Evolutionary conservation across 2,888 invertebrate genomes (phyloP), one percentile per base, ranked within the genome.

Genomic region (Lasioglossum malachurum): DNA sequence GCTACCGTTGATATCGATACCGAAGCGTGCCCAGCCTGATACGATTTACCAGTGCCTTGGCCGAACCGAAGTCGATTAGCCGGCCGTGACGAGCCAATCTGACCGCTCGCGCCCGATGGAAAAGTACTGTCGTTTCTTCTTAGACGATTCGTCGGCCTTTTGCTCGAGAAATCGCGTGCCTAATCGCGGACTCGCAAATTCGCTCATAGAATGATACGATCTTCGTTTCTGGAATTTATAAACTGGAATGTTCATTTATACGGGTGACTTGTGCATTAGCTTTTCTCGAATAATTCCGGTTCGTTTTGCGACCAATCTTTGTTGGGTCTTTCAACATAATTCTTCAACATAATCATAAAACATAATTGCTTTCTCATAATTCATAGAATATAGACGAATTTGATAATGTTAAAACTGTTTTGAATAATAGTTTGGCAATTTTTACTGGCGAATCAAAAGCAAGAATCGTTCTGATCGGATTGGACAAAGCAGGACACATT

Each of bases 51-150:
- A 8, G 46, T 74, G 67, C 44, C 77, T 83, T 69, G 88, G 72
- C 44, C 82, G 69, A 69, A 53, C 46, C 23, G 72, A 75, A 78
- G 86, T 85, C 69, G 69, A 75, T 84, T 75, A 82, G 78, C 49
- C 78, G 60, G 27, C 27, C 69, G 3, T 53, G 8, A 46, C 44
- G 38, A n/a, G 75, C 44, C 44, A 69, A 23, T 69, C 69, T 38
- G 64, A 14, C 7, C 7, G 31, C 46, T 16, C 46, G 4, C 5
- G 16, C 31, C 27, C 16, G 64, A 19, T 16, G 64, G 64, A 64
- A 31, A 64, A 35, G 19, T 64, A 64, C 19, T 64, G 64, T 31
- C 60, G 60, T 14, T 60, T 14, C 31, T 12, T 27, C 16, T 27
- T 60, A 12, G 60, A 2, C 31, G 31, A 64, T 64, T 27, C 64